phyloP scores from a whole-genome alignment of 2,113 vertebrate genomes.

The Microtus richardsoni region DNA sequence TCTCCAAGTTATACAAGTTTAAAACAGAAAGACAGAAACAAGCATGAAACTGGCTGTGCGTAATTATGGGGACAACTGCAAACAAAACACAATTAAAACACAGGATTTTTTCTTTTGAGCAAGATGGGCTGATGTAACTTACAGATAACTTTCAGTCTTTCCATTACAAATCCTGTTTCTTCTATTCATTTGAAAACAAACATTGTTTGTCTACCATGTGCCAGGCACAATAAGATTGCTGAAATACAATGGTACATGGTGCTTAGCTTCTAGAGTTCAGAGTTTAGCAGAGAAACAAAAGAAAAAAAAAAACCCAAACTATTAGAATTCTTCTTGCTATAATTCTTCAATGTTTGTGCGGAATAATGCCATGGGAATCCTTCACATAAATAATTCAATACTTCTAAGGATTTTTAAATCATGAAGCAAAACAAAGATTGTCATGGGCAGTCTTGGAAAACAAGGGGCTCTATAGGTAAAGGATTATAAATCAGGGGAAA shows the following conservation, averaged over 20 bases:
- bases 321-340: background rate
- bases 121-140: slow-evolving; percentile 46
- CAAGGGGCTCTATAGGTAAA: background rate
- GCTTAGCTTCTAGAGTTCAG: slow-evolving; percentile 50
- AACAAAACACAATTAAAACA: slow-evolving; percentile 56
- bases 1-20: background rate
- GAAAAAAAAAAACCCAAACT: slow-evolving; percentile 12
- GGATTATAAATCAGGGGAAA: background rate
- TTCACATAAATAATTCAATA: background rate
- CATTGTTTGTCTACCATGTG: slow-evolving; percentile 47
- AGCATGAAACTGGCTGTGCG: background rate
- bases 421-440: background rate
- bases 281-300: slow-evolving; percentile 4
- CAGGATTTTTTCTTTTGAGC: slow-evolving; percentile 43
- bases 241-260: slow-evolving; percentile 69
- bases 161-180: slow-evolving; percentile 55
- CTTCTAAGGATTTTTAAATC: background rate
- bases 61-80: slow-evolving; percentile 43
- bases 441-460: background rate
- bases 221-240: slow-evolving; percentile 62
- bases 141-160: slow-evolving; percentile 39
- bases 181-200: slow-evolving; percentile 68
- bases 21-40: slow-evolving; percentile 49
- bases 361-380: background rate
- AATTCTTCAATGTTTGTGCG: background rate